Conservation (phyloP, 2,113 vertebrate species). For the Macroglossus sobrinus region DNA sequence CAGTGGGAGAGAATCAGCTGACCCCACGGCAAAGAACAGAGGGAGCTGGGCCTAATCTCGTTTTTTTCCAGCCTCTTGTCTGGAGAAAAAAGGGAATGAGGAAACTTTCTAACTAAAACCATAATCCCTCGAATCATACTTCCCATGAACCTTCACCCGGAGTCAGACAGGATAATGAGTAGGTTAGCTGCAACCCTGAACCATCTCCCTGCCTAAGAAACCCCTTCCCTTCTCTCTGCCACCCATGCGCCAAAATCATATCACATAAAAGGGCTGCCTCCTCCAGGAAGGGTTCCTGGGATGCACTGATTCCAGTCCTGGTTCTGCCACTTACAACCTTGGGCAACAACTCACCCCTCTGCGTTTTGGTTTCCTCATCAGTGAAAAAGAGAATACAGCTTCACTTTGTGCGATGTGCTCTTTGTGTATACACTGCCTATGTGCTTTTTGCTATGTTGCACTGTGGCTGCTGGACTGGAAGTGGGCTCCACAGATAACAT, state of each 20-base stretch:
- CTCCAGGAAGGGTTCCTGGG: not conserved
- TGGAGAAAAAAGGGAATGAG: not conserved
- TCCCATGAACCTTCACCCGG: rapidly evolving
- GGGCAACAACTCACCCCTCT: not conserved
- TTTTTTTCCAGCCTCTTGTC: not conserved
- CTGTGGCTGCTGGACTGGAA: not conserved
- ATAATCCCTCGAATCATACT: not conserved
- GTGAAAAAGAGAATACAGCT: not conserved
- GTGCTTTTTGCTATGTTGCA: not conserved
- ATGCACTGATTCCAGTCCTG: not conserved
- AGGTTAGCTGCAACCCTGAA: not conserved
- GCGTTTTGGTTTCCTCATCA: not conserved
- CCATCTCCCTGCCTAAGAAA: not conserved
- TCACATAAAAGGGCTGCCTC: not conserved
- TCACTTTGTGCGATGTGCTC: not conserved
- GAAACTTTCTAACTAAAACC: not conserved
- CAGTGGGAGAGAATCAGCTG: constrained; percentile 23
- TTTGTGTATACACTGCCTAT: not conserved
- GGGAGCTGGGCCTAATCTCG: not conserved
- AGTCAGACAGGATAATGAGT: not conserved
- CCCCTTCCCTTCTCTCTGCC: not conserved
- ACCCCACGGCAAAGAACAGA: not conserved
- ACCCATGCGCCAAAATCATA: not conserved
- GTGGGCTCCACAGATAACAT: not conserved
- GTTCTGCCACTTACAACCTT: not conserved